Conservation (phyloP, 1,140 invertebrate genomes). For the Eupristina koningsbergeri region DNA sequence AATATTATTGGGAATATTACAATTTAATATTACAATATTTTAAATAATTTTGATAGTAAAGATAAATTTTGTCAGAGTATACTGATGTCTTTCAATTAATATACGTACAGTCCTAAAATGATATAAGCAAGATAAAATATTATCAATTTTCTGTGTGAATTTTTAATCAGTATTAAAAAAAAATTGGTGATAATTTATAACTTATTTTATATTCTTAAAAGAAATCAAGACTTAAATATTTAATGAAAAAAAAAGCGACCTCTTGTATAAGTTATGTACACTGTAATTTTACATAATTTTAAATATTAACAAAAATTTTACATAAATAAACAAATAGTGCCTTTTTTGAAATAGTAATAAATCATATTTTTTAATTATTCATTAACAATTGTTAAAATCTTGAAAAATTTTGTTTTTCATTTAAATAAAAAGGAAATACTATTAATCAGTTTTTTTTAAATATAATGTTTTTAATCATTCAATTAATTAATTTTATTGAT, state of each 20-base stretch:
- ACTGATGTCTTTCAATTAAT: conserved; percentile 17
- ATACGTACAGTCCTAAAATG: conserved; percentile 3
- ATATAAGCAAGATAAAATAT: conserved; percentile 14
- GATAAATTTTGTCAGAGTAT: conserved; percentile 9
- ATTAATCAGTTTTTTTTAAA: conserved; percentile 7
- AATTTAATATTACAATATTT: neutral
- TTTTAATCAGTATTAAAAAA: conserved; percentile 47
- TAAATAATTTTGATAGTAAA: conserved; percentile 13
- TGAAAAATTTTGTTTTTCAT: neutral
- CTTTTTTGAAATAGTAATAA: conserved; percentile 32
- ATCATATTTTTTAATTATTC: conserved; percentile 4
- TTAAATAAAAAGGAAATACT: neutral
- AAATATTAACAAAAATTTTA: conserved; percentile 28
- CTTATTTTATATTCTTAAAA: conserved; percentile 17
- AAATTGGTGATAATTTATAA: conserved; percentile 42
- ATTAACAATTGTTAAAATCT: conserved; percentile 9
- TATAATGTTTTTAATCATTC: neutral
- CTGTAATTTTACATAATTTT: conserved; percentile 41
- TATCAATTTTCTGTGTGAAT: conserved; percentile 2
- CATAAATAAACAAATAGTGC: conserved; percentile 42
- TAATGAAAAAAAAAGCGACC: conserved; percentile 14
- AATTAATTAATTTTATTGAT: neutral
- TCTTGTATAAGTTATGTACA: conserved; percentile 11
- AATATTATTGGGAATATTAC: neutral
- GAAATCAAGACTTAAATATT: conserved; percentile 15